Percentiles rank a stretch among this genome's conserved stretches.
phyloP scores from a whole-genome alignment of 2,797 vertebrate genomes.

The Gallinago nigripennis region DNA sequence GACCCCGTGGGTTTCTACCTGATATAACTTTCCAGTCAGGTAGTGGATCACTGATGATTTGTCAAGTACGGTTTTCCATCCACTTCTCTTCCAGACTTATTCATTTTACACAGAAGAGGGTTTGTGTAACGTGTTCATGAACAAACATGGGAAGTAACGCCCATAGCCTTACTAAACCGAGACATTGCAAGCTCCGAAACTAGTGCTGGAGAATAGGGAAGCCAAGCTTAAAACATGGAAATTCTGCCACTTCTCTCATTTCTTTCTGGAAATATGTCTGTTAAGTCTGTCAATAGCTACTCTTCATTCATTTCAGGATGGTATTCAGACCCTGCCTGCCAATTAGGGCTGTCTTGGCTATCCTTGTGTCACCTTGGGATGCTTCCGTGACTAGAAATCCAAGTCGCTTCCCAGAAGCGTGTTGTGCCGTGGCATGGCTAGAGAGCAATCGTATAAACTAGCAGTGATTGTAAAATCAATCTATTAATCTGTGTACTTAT shows the following conservation, averaged over 20 bases:
- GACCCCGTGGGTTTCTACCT: not conserved
- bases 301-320: accelerated
- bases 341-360: not conserved
- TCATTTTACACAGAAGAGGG: not conserved
- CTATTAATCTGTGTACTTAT: not conserved
- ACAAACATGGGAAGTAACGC: not conserved
- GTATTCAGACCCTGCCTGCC: not conserved
- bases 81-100: not conserved
- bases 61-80: not conserved
- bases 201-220: not conserved
- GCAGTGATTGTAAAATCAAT: not conserved
- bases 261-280: not conserved
- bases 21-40: not conserved
- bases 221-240: not conserved
- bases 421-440: not conserved
- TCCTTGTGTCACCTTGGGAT: not conserved
- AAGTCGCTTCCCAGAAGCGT: not conserved
- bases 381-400: not conserved
- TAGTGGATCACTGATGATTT: not conserved
- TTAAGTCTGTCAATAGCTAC: not conserved
- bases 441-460: not conserved
- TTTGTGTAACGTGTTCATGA: not conserved
- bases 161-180: not conserved
- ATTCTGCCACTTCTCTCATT: not conserved
- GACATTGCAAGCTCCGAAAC: not conserved